Conservation (phyloP, 2,113 vertebrate species). For the Motacilla tschutschensis region DNA sequence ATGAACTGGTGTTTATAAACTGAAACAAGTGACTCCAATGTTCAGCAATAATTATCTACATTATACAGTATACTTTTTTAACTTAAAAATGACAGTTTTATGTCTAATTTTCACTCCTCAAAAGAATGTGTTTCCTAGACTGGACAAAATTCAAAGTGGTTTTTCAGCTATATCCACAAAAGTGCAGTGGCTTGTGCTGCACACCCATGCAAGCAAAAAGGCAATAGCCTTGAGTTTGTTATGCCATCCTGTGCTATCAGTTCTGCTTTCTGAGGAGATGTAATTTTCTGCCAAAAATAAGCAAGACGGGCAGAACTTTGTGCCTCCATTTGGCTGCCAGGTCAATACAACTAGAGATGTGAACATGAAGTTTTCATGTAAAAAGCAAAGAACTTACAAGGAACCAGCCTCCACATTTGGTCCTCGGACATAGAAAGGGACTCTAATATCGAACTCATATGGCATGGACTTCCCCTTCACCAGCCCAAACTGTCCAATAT, state of each 20-base stretch:
- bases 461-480: slow-evolving; percentile 98
- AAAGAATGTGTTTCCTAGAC: not conserved
- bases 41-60: not conserved
- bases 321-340: not conserved
- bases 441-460: slow-evolving; percentile 94
- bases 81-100: not conserved
- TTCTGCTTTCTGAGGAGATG: not conserved
- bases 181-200: not conserved
- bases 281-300: not conserved
- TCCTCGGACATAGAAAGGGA: slow-evolving; percentile 93
- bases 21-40: not conserved
- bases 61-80: not conserved
- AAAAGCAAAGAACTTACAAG: slow-evolving; percentile 76
- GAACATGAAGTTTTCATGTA: not conserved
- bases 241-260: not conserved
- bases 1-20: not conserved
- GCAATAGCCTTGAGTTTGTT: not conserved
- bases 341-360: not conserved
- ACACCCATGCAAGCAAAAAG: not conserved
- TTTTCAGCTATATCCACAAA: not conserved
- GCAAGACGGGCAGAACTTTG: not conserved
- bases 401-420: slow-evolving; percentile 92
- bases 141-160: not conserved
- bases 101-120: not conserved
- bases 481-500: slow-evolving; percentile 95